Evolutionary conservation across 2,888 invertebrate species (phyloP).

Genomic region (Chrysolina oricalcia): DNA sequence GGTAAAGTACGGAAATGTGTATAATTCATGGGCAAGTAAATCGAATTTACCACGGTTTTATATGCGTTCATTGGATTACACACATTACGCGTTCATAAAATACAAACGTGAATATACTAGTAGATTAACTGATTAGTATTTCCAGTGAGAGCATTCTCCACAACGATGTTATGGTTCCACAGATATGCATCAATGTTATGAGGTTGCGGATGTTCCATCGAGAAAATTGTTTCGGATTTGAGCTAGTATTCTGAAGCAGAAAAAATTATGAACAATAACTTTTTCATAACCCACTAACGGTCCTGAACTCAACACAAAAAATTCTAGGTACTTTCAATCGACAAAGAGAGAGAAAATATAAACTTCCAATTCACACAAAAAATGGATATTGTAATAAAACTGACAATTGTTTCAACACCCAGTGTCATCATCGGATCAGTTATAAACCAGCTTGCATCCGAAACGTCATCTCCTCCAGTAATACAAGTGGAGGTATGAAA

Average conservation of each 20-base stretch:
- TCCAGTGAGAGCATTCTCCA: slow-evolving; percentile 28
- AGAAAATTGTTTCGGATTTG: neutral
- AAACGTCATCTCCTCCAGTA: too few species aligned
- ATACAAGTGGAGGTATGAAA: too few species aligned
- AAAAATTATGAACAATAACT: too few species aligned
- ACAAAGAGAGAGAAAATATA: too few species aligned
- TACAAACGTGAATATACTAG: slow-evolving; percentile 42
- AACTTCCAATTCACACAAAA: too few species aligned
- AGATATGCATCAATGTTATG: slow-evolving; percentile 8
- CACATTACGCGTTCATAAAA: slow-evolving; percentile 44
- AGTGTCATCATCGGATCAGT: too few species aligned
- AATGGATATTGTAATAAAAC: too few species aligned
- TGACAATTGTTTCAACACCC: too few species aligned
- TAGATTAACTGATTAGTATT: slow-evolving; percentile 43
- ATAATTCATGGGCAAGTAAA: slow-evolving; percentile 43
- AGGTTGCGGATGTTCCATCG: neutral
- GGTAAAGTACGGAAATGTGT: slow-evolving; percentile 32
- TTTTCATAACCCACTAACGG: too few species aligned
- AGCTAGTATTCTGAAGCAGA: neutral
- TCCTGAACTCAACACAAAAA: too few species aligned
- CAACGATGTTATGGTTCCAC: slow-evolving; percentile 4
- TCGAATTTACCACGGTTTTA: slow-evolving; percentile 44
- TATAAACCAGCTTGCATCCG: too few species aligned
- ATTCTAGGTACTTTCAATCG: too few species aligned
- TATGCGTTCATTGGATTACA: slow-evolving; percentile 45